Percentiles rank a stretch among this genome's conserved stretches.
Conservation (phyloP, 2,888 invertebrate genomes). For the Neoaliturus tenellus region DNA sequence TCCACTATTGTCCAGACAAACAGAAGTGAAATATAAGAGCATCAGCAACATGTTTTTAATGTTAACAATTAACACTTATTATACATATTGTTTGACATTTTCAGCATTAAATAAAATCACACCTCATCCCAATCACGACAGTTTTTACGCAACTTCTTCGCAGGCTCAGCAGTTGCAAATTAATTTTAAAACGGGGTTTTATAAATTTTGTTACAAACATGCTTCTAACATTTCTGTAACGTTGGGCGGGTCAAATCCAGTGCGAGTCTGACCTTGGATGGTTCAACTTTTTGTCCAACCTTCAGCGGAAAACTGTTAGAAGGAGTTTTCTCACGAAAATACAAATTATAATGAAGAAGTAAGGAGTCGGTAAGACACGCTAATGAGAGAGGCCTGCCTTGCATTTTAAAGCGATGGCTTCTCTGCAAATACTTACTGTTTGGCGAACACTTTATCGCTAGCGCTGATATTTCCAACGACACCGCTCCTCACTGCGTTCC, state of each 20-base stretch:
- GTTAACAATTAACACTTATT: too few species aligned
- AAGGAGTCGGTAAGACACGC: constrained; percentile 30
- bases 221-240: background rate
- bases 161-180: too few species aligned
- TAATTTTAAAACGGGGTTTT: background rate
- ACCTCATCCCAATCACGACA: too few species aligned
- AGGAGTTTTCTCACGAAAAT: constrained; percentile 12
- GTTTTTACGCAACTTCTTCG: too few species aligned
- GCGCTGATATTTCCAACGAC: background rate
- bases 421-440: constrained; percentile 13
- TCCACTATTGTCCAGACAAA: too few species aligned
- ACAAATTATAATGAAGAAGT: constrained; percentile 41
- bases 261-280: background rate
- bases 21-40: too few species aligned
- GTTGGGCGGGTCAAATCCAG: background rate
- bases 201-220: background rate
- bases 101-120: too few species aligned
- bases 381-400: constrained; percentile 26
- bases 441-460: constrained; percentile 28
- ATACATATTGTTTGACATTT: too few species aligned
- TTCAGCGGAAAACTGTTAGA: constrained; percentile 28
- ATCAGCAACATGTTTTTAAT: too few species aligned
- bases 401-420: constrained; percentile 42
- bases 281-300: background rate
- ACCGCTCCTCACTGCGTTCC: background rate